phyloP scores from a whole-genome alignment of 2,113 vertebrate genomes.

The Azemiops feae region DNA sequence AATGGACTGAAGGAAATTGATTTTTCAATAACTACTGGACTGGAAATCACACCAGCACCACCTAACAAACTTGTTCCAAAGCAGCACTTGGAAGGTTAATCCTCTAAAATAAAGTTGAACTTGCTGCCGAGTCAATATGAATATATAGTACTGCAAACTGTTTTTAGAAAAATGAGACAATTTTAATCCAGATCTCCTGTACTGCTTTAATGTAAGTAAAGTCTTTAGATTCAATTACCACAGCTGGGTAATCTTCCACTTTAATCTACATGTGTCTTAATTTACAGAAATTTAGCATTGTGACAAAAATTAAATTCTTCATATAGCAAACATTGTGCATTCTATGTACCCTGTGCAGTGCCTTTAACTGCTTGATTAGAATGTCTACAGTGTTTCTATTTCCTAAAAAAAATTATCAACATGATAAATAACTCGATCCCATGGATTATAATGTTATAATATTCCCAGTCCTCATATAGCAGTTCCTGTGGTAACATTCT shows the following conservation, averaged over 20 bases:
- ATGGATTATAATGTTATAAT: not conserved
- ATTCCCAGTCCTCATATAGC: not conserved
- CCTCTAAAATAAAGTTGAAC: not conserved
- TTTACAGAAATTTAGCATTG: not conserved
- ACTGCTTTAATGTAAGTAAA: not conserved
- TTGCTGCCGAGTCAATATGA: not conserved
- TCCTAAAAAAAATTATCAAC: not conserved
- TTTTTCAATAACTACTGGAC: not conserved
- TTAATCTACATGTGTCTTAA: not conserved
- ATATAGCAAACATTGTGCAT: not conserved
- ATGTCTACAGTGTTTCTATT: not conserved
- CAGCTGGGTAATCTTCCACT: not conserved
- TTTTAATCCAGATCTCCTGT: not conserved
- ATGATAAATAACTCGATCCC: not conserved
- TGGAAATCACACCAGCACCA: not conserved
- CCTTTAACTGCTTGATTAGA: not conserved
- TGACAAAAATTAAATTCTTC: not conserved
- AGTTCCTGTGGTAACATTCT: not conserved
- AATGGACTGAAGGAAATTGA: not conserved
- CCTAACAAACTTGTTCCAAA: not conserved
- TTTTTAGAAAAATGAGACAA: not conserved
- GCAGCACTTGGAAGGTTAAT: not conserved
- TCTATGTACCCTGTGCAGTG: not conserved
- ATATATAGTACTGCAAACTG: not conserved
- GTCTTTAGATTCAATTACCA: not conserved